A percentile compares a stretch with the other conserved stretches of the same genome.
These are phyloP conservation scores for Cetoscarus ocellatus DNA, from an alignment of 2,797 vertebrate genomes.

Conservation along the genomic window DNA sequence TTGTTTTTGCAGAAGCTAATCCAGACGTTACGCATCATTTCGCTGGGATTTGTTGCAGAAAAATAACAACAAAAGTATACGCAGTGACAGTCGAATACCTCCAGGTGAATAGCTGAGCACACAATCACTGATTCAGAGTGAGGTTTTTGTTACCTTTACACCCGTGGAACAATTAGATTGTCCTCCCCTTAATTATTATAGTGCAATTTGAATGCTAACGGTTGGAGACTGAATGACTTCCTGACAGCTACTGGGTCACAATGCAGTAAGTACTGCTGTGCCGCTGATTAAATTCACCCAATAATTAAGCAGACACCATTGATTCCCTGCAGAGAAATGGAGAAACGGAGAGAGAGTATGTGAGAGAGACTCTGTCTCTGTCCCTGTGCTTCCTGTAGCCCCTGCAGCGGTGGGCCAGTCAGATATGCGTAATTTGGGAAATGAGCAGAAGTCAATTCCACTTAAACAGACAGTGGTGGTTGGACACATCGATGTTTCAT, in stretches of 20 bases:
- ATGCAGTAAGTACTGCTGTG: constrained; percentile 83
- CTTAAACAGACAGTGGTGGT: constrained; percentile 75
- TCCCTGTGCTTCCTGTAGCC: constrained; percentile 76
- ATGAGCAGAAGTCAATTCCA: constrained; percentile 84
- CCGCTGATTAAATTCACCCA: constrained; percentile 86
- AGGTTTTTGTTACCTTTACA: constrained; percentile 45
- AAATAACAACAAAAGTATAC: constrained; percentile 13
- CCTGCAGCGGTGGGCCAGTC: constrained; percentile 85
- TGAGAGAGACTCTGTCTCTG: constrained; percentile 36
- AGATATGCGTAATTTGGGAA: constrained; percentile 86
- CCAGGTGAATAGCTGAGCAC: constrained; percentile 9
- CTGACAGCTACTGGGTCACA: constrained; percentile 81
- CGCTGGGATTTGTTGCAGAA: constrained; percentile 25
- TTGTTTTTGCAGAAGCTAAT: constrained; percentile 10
- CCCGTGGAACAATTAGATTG: constrained; percentile 63
- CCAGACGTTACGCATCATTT: constrained; percentile 31
- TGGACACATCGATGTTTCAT: constrained; percentile 77
- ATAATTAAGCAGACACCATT: constrained; percentile 89
- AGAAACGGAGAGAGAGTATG: constrained; percentile 61
- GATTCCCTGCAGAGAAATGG: constrained; percentile 82
- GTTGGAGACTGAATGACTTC: constrained; percentile 76
- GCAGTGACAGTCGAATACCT: constrained; percentile 18
- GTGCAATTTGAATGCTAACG: constrained; percentile 60
- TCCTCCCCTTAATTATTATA: constrained; percentile 71
- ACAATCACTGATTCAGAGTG: constrained; percentile 14